A percentile compares a stretch with the other conserved stretches of the same genome.
These are phyloP conservation scores for Anarhynchus alexandrinus DNA, from an alignment of 2,113 vertebrate species.

Conservation along the genomic window DNA sequence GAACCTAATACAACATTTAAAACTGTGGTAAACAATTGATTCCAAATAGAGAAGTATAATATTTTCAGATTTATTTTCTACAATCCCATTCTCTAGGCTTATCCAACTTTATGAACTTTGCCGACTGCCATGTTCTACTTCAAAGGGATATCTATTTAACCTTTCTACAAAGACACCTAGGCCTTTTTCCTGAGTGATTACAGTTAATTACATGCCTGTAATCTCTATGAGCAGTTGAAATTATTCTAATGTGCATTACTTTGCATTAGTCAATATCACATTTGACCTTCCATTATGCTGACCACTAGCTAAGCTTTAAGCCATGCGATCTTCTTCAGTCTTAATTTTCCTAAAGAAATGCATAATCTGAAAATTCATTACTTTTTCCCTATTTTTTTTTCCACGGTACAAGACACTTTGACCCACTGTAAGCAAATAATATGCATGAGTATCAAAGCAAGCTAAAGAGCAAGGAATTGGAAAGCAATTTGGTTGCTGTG, in stretches of 20 bases:
- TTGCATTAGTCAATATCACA: neutral
- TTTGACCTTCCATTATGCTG: neutral
- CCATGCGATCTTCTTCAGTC: neutral
- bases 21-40: neutral
- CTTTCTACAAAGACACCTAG: neutral
- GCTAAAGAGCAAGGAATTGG: neutral
- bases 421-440: neutral
- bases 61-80: neutral
- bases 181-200: neutral
- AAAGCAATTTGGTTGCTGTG: neutral
- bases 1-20: neutral
- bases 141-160: neutral
- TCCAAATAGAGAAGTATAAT: neutral
- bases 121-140: neutral
- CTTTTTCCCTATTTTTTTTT: neutral
- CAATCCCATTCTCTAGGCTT: neutral
- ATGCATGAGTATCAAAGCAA: neutral
- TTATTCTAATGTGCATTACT: neutral
- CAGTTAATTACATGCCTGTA: neutral
- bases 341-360: neutral
- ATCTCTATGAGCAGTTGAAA: neutral
- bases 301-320: neutral
- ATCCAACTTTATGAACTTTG: neutral
- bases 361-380: neutral
- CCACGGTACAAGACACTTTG: neutral